phyloP scores from a whole-genome alignment of 2,113 vertebrate species.

The Pelodiscus sinensis region DNA sequence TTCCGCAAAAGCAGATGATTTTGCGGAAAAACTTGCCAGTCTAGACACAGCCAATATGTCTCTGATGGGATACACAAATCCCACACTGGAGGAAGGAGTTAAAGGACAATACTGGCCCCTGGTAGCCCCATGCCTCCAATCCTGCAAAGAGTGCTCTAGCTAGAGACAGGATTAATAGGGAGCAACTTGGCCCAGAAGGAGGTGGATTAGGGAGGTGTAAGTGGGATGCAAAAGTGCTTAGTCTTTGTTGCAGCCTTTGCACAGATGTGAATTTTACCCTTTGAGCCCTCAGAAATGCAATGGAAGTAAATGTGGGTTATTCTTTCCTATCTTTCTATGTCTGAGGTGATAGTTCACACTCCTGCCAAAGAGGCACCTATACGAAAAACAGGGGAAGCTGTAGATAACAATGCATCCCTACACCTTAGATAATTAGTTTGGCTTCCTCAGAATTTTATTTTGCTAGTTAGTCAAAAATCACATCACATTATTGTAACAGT shows the following conservation, averaged over 20 bases:
- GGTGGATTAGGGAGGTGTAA: no score
- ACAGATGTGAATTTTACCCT: background rate
- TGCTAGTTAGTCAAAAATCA: background rate
- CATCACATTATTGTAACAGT: background rate
- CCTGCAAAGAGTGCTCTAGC: background rate
- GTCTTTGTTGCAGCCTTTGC: background rate
- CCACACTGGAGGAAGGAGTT: background rate
- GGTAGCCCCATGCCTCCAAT: background rate
- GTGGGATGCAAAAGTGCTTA: background rate
- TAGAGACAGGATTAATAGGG: background rate
- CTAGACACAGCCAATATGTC: no score
- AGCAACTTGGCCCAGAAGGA: background rate
- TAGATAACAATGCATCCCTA: background rate
- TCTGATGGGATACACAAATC: background rate
- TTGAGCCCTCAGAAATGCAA: background rate
- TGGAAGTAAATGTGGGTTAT: background rate
- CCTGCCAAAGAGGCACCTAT: background rate
- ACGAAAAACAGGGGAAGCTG: background rate
- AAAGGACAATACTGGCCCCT: background rate
- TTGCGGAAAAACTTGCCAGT: no score
- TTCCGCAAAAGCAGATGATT: no score
- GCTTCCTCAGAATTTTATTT: background rate
- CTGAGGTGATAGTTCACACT: background rate
- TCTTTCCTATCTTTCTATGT: background rate
- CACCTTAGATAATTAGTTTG: background rate